phyloP scores from a whole-genome alignment of 2,888 invertebrate species.

The Neelides folsomi region DNA sequence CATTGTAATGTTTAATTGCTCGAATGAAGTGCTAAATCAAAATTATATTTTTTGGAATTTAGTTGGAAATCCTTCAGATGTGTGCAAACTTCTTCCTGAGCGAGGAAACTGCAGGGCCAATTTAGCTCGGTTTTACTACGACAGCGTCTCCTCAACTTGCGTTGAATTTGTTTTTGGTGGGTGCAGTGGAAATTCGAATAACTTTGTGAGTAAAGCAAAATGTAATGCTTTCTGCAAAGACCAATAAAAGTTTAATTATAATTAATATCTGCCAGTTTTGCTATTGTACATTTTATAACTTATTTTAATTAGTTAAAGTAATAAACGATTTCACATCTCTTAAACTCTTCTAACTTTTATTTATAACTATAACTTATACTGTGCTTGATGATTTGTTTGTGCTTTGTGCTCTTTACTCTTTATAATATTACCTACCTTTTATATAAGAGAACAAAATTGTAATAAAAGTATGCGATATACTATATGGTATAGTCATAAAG shows the following conservation, averaged over 20 bases:
- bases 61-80: slow-evolving; percentile 26
- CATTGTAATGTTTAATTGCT: background rate
- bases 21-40: background rate
- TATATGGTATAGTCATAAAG: slow-evolving; percentile 12
- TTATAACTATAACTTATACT: too few species aligned
- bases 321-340: too few species aligned
- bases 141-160: slow-evolving; percentile 41
- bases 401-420: background rate
- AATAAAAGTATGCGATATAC: too few species aligned
- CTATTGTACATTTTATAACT: too few species aligned
- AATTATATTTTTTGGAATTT: background rate
- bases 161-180: slow-evolving; percentile 46
- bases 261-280: too few species aligned
- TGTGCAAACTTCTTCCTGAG: slow-evolving; percentile 25
- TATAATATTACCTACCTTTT: background rate
- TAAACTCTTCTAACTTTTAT: too few species aligned
- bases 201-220: slow-evolving; percentile 42
- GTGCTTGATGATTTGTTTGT: too few species aligned
- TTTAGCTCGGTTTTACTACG: slow-evolving; percentile 40
- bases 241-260: slow-evolving; percentile 16
- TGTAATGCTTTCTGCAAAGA: slow-evolving; percentile 44
- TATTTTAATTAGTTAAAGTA: too few species aligned
- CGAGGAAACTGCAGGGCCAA: slow-evolving; percentile 33
- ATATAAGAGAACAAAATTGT: background rate
- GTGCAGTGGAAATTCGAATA: slow-evolving; percentile 46